Evolutionary conservation across 2,888 invertebrate genomes (phyloP).

Genomic region (Mechanitis mazaeus): DNA sequence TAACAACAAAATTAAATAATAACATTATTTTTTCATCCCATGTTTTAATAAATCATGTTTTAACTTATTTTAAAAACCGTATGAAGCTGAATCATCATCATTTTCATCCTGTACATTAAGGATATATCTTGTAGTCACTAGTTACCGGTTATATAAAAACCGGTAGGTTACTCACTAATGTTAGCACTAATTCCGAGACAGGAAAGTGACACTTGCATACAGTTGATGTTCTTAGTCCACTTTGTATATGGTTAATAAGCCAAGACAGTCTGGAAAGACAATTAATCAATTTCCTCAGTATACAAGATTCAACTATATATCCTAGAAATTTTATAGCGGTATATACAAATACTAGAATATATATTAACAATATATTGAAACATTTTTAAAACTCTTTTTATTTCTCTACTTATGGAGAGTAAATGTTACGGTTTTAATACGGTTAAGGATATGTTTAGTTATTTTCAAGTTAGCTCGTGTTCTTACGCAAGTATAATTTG

Average conservation of each 20-base stretch:
- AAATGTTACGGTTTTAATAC: too few species aligned
- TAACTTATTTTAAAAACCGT: too few species aligned
- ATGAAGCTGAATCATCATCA: too few species aligned
- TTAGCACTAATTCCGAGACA: slow-evolving; percentile 55
- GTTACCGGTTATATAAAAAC: not conserved
- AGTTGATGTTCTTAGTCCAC: slow-evolving; percentile 29
- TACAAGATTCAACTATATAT: slow-evolving; percentile 1
- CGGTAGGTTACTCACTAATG: slow-evolving; percentile 30
- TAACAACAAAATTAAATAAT: too few species aligned
- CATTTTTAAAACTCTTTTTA: too few species aligned
- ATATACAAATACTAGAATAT: too few species aligned
- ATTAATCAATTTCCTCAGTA: not conserved
- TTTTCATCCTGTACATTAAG: too few species aligned
- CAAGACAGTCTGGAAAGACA: slow-evolving; percentile 4
- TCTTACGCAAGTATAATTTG: slow-evolving; percentile 34
- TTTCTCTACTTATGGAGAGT: too few species aligned
- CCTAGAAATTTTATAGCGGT: not conserved
- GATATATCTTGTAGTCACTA: too few species aligned
- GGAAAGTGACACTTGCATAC: slow-evolving; percentile 60
- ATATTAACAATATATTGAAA: too few species aligned
- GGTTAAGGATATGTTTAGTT: not conserved
- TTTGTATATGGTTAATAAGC: slow-evolving; percentile 1
- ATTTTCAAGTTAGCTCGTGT: slow-evolving; percentile 13
- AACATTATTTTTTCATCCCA: too few species aligned
- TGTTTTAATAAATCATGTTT: too few species aligned